phyloP scores from a whole-genome alignment of 2,113 vertebrate genomes.

The Oxyura jamaicensis region DNA sequence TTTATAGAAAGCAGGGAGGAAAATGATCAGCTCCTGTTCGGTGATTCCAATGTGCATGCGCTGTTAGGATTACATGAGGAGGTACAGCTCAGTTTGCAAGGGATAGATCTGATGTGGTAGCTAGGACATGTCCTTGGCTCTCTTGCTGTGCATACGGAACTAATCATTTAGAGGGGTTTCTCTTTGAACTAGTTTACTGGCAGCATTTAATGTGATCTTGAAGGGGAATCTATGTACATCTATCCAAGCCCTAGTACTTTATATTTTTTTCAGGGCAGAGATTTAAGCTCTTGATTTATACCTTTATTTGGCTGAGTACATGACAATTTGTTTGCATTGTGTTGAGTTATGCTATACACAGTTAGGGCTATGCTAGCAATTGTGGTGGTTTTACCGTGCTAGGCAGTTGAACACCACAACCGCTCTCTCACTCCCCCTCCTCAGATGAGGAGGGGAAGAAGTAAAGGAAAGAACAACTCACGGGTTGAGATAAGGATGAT shows the following conservation, averaged over 20 bases:
- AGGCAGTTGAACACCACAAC: no score
- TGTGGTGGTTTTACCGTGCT: no score
- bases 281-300: neutral
- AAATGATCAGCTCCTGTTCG: neutral
- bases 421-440: no score
- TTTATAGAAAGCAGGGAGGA: neutral
- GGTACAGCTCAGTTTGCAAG: neutral
- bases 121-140: neutral
- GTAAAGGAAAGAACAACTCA: no score
- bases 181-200: neutral
- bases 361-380: neutral
- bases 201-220: neutral
- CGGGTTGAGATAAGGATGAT: no score
- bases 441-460: no score
- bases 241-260: neutral
- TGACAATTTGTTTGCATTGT: neutral
- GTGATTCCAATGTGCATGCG: neutral
- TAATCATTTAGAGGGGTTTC: neutral
- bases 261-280: neutral
- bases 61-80: neutral
- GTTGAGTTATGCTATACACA: neutral
- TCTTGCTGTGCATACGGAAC: neutral
- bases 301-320: neutral
- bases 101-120: neutral
- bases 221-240: neutral